A percentile compares a stretch with the other conserved stretches of the same genome.
These are phyloP conservation scores for Myripristis jacobus DNA, from an alignment of 2,797 vertebrate genomes.

Conservation along the genomic window DNA sequence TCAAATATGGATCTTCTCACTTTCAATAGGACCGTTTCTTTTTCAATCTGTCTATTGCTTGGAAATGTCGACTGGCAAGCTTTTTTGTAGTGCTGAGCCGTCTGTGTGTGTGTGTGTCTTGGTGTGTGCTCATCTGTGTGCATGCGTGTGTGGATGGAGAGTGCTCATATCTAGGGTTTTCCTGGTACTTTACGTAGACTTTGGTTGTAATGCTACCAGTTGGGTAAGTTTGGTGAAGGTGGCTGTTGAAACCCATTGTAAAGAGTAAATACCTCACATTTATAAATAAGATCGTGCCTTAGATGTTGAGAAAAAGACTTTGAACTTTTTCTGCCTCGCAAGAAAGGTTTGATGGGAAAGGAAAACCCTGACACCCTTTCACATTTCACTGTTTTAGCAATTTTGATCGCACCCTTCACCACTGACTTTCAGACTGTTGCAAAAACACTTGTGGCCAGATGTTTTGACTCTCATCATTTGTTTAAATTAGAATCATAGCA, in stretches of 20 bases:
- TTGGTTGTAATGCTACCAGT: not conserved
- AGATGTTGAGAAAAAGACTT: not conserved
- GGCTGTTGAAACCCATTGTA: slow-evolving; percentile 5
- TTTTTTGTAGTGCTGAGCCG: slow-evolving; percentile 51
- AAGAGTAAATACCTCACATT: slow-evolving; percentile 5
- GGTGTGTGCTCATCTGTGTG: too few species aligned
- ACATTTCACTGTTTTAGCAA: not conserved
- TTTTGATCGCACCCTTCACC: not conserved
- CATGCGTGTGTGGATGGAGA: slow-evolving; percentile 17
- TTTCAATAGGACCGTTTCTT: slow-evolving; percentile 68
- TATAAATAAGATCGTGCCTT: not conserved
- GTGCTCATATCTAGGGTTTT: slow-evolving; percentile 30
- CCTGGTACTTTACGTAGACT: slow-evolving; percentile 1
- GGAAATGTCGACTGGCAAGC: slow-evolving; percentile 60
- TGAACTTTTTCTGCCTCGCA: not conserved
- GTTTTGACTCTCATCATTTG: too few species aligned
- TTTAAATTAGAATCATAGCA: too few species aligned
- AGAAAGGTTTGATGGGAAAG: not conserved
- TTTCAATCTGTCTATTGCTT: slow-evolving; percentile 71
- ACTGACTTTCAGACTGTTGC: too few species aligned
- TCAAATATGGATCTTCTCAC: slow-evolving; percentile 72
- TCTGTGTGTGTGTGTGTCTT: slow-evolving; percentile 12
- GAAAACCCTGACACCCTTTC: not conserved
- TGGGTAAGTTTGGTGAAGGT: not conserved
- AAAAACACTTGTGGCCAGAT: too few species aligned